Base-by-base conservation (phyloP, 2,113 vertebrate genomes). In the Symphodus melops region DNA sequence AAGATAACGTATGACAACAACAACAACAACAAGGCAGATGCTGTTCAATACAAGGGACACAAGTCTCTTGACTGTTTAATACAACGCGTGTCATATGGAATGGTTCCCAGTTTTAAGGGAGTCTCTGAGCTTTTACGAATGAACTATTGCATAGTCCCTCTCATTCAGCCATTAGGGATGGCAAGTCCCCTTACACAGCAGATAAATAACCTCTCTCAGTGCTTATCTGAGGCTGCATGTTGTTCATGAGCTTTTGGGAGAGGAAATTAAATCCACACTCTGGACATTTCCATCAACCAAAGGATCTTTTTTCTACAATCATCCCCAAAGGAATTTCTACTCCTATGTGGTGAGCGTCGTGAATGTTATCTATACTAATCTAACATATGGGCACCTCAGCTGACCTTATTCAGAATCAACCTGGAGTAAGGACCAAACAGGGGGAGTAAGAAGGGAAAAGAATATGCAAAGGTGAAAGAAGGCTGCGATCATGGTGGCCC, bases 201-300 rank as follows among this genome's bases (percentile, higher is more conserved):
- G 89, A 92, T 85, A 91, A 83, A 93, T 83, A 91, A 89, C 75
- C 81, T 81, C 56, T 69, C 80, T 81, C 90, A 75, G 64, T 81
- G 88, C 79, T 92, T 86, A 87, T 91, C 87, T 88, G 63, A 86
- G 79, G 76, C 73, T 21, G 90, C 90, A 92, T 93, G 92, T 88
- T 93, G 92, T 91, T 91, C 89, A 91, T 93, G 87, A 92, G 86
- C 76, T 79, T 91, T 89, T 83, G 87, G 87, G 85, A 88, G 87
- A 90, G 86, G 90, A 91, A 93, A 93, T 92, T 85, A 91, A 83
- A 93, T 89, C 85, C 77, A 69, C 9, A 33, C 85, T 81, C 66
- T 37, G 61, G 74, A 72, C 72, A 67, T 48, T 81, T 69, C 70
- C 64, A 81, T 76, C 79, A 83, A 79, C 90, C 82, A 91, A 86